Conservation (phyloP, 2,113 vertebrate species). For the Ctenodactylus gundi region DNA sequence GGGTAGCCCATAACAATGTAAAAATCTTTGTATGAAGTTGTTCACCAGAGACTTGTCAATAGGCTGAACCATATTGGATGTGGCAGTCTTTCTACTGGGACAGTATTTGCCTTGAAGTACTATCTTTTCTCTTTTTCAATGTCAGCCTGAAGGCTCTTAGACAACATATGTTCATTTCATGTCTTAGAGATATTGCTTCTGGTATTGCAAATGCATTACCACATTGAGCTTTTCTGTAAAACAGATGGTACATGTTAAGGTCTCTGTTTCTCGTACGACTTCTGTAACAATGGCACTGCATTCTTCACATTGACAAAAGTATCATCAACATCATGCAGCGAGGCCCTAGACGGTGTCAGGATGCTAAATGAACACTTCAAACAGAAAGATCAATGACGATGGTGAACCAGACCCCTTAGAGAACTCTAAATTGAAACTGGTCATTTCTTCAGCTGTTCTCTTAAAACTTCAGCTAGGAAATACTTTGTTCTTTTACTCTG, state of each 20-base stretch:
- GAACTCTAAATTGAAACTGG: constrained; percentile 69
- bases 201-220: constrained; percentile 90
- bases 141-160: constrained; percentile 97
- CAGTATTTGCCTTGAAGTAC: constrained; percentile 98
- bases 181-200: constrained; percentile 95
- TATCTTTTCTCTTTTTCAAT: constrained; percentile 98
- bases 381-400: constrained; percentile 88
- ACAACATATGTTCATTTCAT: constrained; percentile 98
- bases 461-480: constrained; percentile 66
- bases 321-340: constrained; percentile 93
- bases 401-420: constrained; percentile 89
- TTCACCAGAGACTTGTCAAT: constrained; percentile 97
- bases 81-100: constrained; percentile 97
- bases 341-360: constrained; percentile 88
- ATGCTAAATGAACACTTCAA: constrained; percentile 87
- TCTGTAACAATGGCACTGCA: constrained; percentile 88
- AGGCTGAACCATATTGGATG: constrained; percentile 90
- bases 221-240: constrained; percentile 88
- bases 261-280: constrained; percentile 88
- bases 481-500: neutral
- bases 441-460: constrained; percentile 68
- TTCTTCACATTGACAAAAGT: constrained; percentile 94
- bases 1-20: constrained; percentile 86
- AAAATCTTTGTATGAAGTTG: constrained; percentile 90
- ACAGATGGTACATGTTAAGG: constrained; percentile 96